Base-by-base conservation (phyloP, 1,140 invertebrate genomes). In the Sipha flava region DNA sequence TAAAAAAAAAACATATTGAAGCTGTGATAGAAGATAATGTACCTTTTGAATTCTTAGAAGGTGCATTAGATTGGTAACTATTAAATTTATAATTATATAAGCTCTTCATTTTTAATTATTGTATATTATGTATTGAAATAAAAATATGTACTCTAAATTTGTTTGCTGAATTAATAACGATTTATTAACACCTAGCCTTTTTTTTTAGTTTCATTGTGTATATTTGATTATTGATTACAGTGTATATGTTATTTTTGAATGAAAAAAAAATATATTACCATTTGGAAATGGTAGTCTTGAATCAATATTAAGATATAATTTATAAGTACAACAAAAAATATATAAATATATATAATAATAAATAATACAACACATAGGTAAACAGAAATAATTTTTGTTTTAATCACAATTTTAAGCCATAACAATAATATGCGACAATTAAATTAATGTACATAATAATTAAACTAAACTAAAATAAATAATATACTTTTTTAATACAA, bases 31-130 rank as follows among this genome's bases (percentile, higher is more conserved):
- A 57, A 47, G 80, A 80, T 26, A 75, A 43, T n/a, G 5, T 62
- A 21, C 52, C 70, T 1, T 80, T 80, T 16, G 80, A 75, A 40
- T 80, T 80, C 26, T 52, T 80, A 52, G 80, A 80, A 40, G 80
- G 80, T 18, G 43, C 80, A 29, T 64, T 80, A 26, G 70, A 80
- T 75, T 80, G 59, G 73, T 77, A 77, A 40, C 7, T 26, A 14
- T 40, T 75, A 37, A 26, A 3, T 10, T 75, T 29, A 43, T 43
- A 21, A 26, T 2, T 66, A n/a, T n/a, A 18, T 21, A 9, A 3
- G 40, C 10, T 37, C 43, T n/a, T 21, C 16, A n/a, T 40, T 54
- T 75, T 54, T 75, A 21, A 26, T 1, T 26, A 40, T 57, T 43
- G 18, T 26, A 3, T 3, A 18, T 45, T 6, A 5, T 10, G 34